Base-by-base conservation (phyloP, 30 jellyfish, hydroid and myxozoan genomes). In the Aurelia coerulea region DNA sequence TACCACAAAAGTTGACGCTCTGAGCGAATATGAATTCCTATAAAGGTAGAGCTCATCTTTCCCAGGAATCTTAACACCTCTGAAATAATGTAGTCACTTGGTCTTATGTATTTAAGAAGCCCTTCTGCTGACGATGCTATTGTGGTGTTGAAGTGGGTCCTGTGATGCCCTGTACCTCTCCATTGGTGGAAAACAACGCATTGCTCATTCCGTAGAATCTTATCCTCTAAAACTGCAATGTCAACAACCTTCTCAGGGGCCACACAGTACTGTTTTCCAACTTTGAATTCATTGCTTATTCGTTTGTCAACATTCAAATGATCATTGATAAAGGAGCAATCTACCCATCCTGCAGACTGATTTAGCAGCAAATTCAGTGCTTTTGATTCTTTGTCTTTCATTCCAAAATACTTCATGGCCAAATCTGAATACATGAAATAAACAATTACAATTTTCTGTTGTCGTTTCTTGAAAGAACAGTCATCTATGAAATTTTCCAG, bases 81-180 rank as follows among this genome's bases (percentile, higher is more conserved):
- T 16, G 92, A 50, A 16, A 71, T 18, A 19, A 95, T 87, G 63
- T 66, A 76, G 54, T 76, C 71, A 72, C 99, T 90, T 33, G 95
- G 95, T 72, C 68, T 31, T 15, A 95, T 10, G 31, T 60, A 79
- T 64, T 64, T 41, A 53, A 95, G 90, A 37, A 83, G 70, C 58
- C 32, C 33, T 19, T 85, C 95, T 18, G 89, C 91, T 76, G 91
- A 49, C 18, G 65, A 60, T 11, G 72, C 76, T 10, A 85, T 54
- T 0, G 92, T 73, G n/a, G 90, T 42, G 60, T 90, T 87, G 56
- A 90, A 95, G 56, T 95, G 97, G 23, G 97, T 83, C 67, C 99
- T 86, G 50, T 81, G 90, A 17, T 70, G 68, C n/a, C 99, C 99
- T n/a, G 81, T 79, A 18, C 99, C 99, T 39, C 95, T 82, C 99